Evolutionary conservation across 1,140 invertebrate species (phyloP).

Genomic region (Drosophila mojavensis): DNA sequence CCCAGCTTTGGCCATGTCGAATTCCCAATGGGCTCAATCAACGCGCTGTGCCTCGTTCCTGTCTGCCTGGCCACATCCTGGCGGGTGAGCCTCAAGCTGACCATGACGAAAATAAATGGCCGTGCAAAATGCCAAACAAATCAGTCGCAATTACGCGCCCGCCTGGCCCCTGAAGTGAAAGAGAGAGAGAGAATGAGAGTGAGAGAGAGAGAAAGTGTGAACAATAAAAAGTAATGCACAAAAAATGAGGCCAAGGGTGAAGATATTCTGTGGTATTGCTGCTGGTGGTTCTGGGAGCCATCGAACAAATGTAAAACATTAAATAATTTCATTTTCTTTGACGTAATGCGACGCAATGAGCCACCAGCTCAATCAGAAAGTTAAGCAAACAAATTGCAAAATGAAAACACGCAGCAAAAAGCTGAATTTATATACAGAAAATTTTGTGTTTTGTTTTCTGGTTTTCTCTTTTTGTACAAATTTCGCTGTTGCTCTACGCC

Average conservation of each 20-base stretch:
- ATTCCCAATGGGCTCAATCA: constrained; percentile 40
- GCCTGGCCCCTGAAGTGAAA: constrained; percentile 14
- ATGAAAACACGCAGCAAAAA: constrained; percentile 53
- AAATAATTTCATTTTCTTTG: constrained; percentile 67
- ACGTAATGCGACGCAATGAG: constrained; percentile 57
- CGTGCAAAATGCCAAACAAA: constrained; percentile 72
- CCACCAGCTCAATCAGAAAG: constrained; percentile 77
- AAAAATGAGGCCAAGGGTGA: constrained; percentile 29
- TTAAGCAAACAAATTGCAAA: constrained; percentile 76
- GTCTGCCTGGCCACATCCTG: constrained; percentile 51
- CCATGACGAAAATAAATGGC: constrained; percentile 73
- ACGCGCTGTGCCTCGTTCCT: constrained; percentile 20
- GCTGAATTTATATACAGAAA: constrained; percentile 50
- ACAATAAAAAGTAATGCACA: not conserved
- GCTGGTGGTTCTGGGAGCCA: constrained; percentile 6
- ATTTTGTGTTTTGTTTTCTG: constrained; percentile 12
- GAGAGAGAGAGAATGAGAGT: not conserved
- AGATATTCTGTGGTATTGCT: not conserved
- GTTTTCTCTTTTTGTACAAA: constrained; percentile 9
- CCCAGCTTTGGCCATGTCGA: too few relatives aligned
- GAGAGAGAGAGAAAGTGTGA: not conserved
- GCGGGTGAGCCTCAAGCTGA: constrained; percentile 47
- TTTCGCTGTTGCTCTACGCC: constrained; percentile 42
- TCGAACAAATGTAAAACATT: constrained; percentile 68
- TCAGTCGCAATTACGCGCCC: constrained; percentile 71